Base-by-base conservation (phyloP, 2,113 vertebrate species). In the Raja brachyura region DNA sequence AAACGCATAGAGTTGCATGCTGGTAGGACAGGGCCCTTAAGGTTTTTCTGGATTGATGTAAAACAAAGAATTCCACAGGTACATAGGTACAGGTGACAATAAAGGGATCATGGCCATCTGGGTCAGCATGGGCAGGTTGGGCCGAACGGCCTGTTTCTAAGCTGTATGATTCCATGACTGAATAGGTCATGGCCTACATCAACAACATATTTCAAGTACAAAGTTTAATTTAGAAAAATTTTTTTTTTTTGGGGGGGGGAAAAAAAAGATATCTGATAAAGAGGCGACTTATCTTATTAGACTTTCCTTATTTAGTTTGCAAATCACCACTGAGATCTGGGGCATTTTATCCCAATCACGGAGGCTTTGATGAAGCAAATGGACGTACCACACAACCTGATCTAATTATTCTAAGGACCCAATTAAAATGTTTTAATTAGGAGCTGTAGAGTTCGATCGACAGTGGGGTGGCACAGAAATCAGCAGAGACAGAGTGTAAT, bases 351-450 rank as follows among this genome's bases (percentile, higher is more conserved):
- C 28, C 68, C 4, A 73, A 48, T 73, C 68, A 48, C 31, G 25
- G 33, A 28, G 90, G 90, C 68, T 74, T 92, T 33, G 61, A 54
- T 66, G 73, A 74, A 92, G 90, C 68, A 73, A 73, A 48, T 33
- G 4, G 39, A 28, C 73, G 39, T 92, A 73, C 48, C 90, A 33
- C 90, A 73, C 90, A 73, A 92, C 48, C 22, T 92, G 66, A 73
- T 54, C 68, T 92, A 92, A 92, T 92, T 92, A 92, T 92, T 70
- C 90, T 39, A 54, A 48, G 68, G 68, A 74, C 68, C 70, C 90
- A 92, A 92, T 92, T 92, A 92, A 92, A 90, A 92, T 68, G 54
- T 73, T 74, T 18, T 92, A 92, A 92, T 92, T 92, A 92, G 90
- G 59, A 68, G 33, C 68, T 18, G 10, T 28, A 25, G 66, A 92